phyloP scores from a whole-genome alignment of 2,797 vertebrate genomes.

The Eurystomus glaucurus region DNA sequence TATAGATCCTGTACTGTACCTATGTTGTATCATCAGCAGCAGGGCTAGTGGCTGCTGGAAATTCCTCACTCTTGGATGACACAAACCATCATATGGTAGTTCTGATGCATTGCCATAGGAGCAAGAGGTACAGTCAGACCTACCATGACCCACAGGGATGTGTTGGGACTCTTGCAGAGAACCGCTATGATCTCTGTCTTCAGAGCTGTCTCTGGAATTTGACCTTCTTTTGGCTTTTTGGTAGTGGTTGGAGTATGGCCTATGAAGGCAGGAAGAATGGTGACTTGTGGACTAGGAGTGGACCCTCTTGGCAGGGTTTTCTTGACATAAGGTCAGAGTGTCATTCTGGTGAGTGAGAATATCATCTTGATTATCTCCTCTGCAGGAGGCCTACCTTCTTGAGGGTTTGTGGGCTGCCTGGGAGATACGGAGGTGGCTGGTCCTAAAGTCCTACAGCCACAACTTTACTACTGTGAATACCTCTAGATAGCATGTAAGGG shows the following conservation, averaged over 20 bases:
- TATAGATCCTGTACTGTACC: accelerated
- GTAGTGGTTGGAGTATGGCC: neutral
- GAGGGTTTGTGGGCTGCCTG: neutral
- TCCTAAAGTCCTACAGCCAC: neutral
- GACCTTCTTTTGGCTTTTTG: neutral
- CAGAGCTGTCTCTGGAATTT: neutral
- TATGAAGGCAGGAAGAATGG: neutral
- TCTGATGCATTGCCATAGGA: neutral
- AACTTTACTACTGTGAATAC: neutral
- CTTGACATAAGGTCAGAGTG: neutral
- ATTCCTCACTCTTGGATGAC: neutral
- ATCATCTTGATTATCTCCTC: neutral
- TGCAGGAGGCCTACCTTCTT: neutral
- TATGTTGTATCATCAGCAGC: accelerated
- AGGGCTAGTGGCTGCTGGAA: neutral
- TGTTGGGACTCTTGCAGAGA: neutral
- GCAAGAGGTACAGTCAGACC: neutral
- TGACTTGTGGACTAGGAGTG: neutral
- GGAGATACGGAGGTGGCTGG: neutral
- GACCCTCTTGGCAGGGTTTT: neutral
- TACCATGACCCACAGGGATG: neutral
- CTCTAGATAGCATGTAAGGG: neutral
- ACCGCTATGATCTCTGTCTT: neutral
- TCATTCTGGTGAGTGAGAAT: neutral
- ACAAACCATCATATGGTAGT: neutral